These are phyloP conservation scores for Hirundo rustica DNA, from an alignment of 2,797 vertebrate genomes.

Conservation along the genomic window DNA sequence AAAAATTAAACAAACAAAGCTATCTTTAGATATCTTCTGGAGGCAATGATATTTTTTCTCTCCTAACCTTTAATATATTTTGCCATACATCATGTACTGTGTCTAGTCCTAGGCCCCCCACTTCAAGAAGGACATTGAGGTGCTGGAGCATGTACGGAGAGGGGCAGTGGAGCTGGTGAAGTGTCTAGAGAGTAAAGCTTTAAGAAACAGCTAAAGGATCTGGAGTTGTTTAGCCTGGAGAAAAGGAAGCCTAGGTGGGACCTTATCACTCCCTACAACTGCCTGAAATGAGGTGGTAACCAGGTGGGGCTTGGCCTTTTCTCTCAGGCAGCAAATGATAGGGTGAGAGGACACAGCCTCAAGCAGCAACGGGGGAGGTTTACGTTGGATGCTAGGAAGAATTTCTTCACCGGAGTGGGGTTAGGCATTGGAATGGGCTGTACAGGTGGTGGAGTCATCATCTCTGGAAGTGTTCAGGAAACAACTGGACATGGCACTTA, in stretches of 20 bases:
- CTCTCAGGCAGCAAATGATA: not conserved
- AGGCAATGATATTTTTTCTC: not conserved
- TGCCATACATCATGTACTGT: not conserved
- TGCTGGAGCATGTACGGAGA: not conserved
- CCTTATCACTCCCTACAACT: not conserved
- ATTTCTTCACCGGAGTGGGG: not conserved
- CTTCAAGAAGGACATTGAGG: not conserved
- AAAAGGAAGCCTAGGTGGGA: not conserved
- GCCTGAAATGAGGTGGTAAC: not conserved
- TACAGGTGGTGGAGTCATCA: not conserved
- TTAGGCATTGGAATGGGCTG: not conserved
- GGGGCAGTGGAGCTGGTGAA: not conserved
- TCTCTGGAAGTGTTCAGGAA: not conserved
- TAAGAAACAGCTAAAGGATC: not conserved
- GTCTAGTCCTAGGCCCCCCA: not conserved
- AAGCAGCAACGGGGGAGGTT: not conserved
- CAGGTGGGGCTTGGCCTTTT: not conserved
- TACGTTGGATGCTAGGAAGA: not conserved
- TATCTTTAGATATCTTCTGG: not conserved
- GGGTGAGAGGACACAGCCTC: not conserved
- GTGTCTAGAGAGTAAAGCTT: not conserved
- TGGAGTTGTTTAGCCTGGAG: not conserved
- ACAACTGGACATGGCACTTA: not conserved
- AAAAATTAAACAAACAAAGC: not conserved
- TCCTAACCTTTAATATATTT: not conserved